Conservation (phyloP, 2,888 invertebrate species). For the Tipula confusa region DNA sequence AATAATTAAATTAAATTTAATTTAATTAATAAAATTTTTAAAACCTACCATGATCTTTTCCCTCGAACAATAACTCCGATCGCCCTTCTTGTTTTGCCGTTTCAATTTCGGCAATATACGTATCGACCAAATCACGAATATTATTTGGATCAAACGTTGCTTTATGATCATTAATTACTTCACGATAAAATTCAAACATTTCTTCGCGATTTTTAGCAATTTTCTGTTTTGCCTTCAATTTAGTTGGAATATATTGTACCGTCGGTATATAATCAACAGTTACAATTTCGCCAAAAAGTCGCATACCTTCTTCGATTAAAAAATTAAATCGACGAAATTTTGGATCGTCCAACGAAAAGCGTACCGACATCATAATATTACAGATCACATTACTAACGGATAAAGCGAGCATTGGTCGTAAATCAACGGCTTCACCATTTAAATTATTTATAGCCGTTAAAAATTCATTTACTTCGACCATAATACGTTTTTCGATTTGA, state of each 20-base stretch:
- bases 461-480: conserved; percentile 76
- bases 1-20: background rate
- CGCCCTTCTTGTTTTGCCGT: conserved; percentile 74
- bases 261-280: conserved; percentile 80
- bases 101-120: conserved; percentile 79
- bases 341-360: conserved; percentile 72
- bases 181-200: conserved; percentile 80
- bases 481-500: conserved; percentile 78
- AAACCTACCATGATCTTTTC: conserved; percentile 75
- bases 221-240: conserved; percentile 59
- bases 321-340: conserved; percentile 75
- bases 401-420: conserved; percentile 71
- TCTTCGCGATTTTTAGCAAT: conserved; percentile 70
- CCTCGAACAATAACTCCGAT: conserved; percentile 71
- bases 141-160: conserved; percentile 68
- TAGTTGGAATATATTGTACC: conserved; percentile 62
- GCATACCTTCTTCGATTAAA: conserved; percentile 89
- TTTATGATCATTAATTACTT: conserved; percentile 77
- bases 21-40: background rate
- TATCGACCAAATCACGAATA: conserved; percentile 78
- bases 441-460: conserved; percentile 58
- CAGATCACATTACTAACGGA: conserved; percentile 89
- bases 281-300: conserved; percentile 75
- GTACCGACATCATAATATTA: conserved; percentile 82
- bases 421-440: conserved; percentile 65